Evolutionary conservation across 1,140 invertebrate species (phyloP).

Genomic region (Nasonia giraulti): DNA sequence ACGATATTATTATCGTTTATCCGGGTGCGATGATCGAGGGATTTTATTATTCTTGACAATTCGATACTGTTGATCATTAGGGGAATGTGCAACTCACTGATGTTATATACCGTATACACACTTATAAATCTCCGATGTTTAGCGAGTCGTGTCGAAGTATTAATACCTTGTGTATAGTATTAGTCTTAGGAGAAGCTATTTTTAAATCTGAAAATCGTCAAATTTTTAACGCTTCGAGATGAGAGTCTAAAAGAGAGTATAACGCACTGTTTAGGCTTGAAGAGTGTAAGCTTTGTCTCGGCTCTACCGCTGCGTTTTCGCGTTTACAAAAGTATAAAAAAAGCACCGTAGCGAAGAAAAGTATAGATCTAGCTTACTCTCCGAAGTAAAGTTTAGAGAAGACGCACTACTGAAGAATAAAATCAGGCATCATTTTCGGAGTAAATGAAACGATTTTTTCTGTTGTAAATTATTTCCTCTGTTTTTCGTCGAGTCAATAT

Average conservation of each 20-base stretch:
- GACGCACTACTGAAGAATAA: neutral
- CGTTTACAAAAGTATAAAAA: neutral
- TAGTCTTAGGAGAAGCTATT: neutral
- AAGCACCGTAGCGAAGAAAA: neutral
- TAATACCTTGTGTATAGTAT: neutral
- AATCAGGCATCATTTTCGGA: too few species aligned
- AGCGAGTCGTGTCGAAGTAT: neutral
- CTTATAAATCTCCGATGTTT: neutral
- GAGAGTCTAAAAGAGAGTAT: neutral
- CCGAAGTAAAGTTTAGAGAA: neutral
- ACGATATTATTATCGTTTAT: neutral
- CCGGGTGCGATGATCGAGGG: neutral
- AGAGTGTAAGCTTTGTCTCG: too few species aligned
- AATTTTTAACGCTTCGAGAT: too few species aligned
- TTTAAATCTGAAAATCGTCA: neutral
- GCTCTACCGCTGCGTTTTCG: neutral
- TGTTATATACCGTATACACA: neutral
- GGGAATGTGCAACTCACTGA: too few species aligned
- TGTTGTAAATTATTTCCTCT: too few species aligned
- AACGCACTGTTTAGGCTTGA: neutral
- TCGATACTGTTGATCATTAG: too few species aligned
- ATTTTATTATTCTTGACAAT: neutral
- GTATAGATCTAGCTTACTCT: neutral
- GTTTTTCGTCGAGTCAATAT: neutral
- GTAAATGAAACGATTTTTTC: too few species aligned